A percentile compares a stretch with the other conserved stretches of the same genome.
phyloP scores from a whole-genome alignment of 2,888 invertebrate genomes.

The Cheilosia grossa region DNA sequence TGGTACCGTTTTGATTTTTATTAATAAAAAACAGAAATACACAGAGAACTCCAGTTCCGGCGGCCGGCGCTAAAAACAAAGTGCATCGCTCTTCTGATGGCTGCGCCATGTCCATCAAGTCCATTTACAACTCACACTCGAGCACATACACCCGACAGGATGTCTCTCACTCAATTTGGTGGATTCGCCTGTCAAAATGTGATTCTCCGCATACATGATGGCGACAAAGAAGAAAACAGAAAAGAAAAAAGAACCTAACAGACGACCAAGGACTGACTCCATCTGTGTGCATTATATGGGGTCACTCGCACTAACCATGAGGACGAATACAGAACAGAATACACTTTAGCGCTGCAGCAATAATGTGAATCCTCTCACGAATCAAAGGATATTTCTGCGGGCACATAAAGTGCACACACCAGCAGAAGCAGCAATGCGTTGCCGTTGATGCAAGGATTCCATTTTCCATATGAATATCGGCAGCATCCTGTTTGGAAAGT shows the following conservation, averaged over 20 bases:
- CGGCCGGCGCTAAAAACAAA: constrained; percentile 41
- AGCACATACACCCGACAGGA: constrained; percentile 33
- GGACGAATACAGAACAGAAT: not conserved
- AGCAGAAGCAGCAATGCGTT: constrained; percentile 35
- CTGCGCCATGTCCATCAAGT: constrained; percentile 55
- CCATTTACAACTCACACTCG: constrained; percentile 59
- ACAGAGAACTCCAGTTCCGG: not conserved
- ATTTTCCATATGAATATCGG: not conserved
- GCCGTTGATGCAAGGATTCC: constrained; percentile 46
- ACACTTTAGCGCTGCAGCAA: constrained; percentile 63
- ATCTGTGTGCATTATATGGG: constrained; percentile 38
- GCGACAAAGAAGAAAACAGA: constrained; percentile 33
- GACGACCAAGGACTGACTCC: constrained; percentile 22
- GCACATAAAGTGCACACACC: constrained; percentile 72
- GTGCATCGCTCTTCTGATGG: constrained; percentile 50
- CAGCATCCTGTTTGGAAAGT: not conserved
- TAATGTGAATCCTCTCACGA: constrained; percentile 73
- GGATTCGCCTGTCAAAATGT: constrained; percentile 74
- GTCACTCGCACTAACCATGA: not conserved
- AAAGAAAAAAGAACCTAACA: constrained; percentile 1
- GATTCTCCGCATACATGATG: constrained; percentile 61
- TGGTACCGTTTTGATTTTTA: constrained; percentile 64
- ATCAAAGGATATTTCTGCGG: constrained; percentile 75
- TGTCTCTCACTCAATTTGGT: constrained; percentile 73
- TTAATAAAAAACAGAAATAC: not conserved